Evolutionary conservation across 2,113 vertebrate genomes (phyloP).

Genomic region (Abramis brama): DNA sequence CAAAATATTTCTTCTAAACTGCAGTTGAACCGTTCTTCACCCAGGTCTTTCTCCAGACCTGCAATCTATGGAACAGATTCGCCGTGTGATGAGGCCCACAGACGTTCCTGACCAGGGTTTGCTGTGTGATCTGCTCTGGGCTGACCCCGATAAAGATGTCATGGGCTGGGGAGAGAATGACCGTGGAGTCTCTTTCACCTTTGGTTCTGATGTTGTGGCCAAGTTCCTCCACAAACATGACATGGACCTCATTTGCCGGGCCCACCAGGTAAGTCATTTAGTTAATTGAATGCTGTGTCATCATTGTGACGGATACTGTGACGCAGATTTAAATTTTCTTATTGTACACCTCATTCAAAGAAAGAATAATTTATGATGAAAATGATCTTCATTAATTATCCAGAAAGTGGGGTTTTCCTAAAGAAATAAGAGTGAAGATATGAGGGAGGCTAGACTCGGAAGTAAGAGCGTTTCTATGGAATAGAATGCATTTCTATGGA

Average conservation of each 20-base stretch:
- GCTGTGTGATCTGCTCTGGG: conserved; percentile 93
- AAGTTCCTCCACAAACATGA: conserved; percentile 98
- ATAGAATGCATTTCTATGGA: too few species aligned
- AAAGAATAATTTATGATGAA: too few species aligned
- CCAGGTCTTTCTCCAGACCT: conserved; percentile 92
- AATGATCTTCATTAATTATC: too few species aligned
- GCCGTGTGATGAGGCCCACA: conserved; percentile 94
- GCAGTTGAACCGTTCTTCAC: conserved; percentile 13
- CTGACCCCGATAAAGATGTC: conserved; percentile 95
- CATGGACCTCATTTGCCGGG: conserved; percentile 95
- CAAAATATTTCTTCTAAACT: background rate
- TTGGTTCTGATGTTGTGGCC: conserved; percentile 93
- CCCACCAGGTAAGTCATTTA: conserved; percentile 85
- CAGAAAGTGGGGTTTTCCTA: too few species aligned
- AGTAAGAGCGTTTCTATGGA: too few species aligned
- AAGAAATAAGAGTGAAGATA: too few species aligned
- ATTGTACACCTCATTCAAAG: too few species aligned
- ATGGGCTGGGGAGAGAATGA: conserved; percentile 97
- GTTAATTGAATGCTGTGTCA: background rate
- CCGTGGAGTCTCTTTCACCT: conserved; percentile 94
- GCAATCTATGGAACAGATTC: conserved; percentile 97
- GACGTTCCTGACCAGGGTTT: conserved; percentile 97
- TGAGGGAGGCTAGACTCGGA: too few species aligned
- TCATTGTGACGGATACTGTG: background rate
- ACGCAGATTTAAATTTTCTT: too few species aligned